Conservation (phyloP, 2,113 vertebrate species). For the Tragelaphus scriptus region DNA sequence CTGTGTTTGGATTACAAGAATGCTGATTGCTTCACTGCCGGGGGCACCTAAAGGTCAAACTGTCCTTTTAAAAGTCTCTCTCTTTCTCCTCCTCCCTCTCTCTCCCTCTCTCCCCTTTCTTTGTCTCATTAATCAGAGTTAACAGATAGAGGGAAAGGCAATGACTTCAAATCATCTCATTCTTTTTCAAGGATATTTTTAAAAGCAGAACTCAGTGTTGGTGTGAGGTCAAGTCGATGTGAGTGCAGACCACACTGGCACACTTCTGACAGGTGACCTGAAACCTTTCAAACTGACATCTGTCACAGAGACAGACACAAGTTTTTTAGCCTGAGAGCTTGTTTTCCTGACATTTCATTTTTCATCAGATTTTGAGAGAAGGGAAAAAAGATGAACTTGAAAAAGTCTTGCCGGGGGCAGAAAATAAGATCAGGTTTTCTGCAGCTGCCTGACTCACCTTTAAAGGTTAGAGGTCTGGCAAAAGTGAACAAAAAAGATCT, state of each 20-base stretch:
- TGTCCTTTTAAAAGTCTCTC: conserved; percentile 85
- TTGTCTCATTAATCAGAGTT: conserved; percentile 83
- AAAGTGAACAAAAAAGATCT: conserved; percentile 83
- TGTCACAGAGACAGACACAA: conserved; percentile 88
- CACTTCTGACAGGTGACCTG: conserved; percentile 88
- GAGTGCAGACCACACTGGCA: conserved; percentile 81
- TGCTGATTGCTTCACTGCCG: conserved; percentile 96
- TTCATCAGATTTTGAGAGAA: conserved; percentile 87
- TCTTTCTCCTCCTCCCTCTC: conserved; percentile 76
- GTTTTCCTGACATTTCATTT: conserved; percentile 90
- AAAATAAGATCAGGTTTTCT: conserved; percentile 89
- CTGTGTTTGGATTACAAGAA: conserved; percentile 96
- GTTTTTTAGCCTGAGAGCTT: conserved; percentile 84
- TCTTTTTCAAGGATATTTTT: conserved; percentile 81
- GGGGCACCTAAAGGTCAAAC: conserved; percentile 93
- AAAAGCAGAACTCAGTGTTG: conserved; percentile 78
- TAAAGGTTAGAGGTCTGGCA: conserved; percentile 84
- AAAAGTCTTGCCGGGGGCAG: conserved; percentile 86
- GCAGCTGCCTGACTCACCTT: conserved; percentile 84
- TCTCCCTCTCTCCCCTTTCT: conserved; percentile 79
- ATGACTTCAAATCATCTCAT: conserved; percentile 81
- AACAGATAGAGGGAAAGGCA: conserved; percentile 78
- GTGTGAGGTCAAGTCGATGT: conserved; percentile 82
- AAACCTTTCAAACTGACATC: conserved; percentile 90
- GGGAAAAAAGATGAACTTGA: conserved; percentile 85